A percentile compares a stretch with the other conserved stretches of the same genome.
Conservation (phyloP, 2,888 invertebrate genomes). For the Drosophila pseudotalamancana region DNA sequence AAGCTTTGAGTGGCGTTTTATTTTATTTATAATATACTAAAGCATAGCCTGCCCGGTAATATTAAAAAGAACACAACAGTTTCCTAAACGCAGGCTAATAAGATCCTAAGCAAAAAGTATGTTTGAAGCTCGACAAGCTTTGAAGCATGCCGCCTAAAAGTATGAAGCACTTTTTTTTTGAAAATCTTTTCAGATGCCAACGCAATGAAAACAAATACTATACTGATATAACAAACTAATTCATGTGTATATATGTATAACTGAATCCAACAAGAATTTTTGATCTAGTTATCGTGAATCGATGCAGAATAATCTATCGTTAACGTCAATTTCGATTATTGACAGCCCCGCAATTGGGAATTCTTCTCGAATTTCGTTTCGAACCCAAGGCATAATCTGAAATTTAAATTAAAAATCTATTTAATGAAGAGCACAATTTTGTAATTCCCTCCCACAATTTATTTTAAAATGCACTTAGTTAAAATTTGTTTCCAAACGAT, state of each 20-base stretch:
- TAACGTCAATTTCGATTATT: too few relatives aligned
- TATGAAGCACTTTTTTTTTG: slow-evolving; percentile 19
- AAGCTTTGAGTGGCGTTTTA: background rate
- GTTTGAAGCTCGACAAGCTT: background rate
- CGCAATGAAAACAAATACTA: background rate
- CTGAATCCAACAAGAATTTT: too few relatives aligned
- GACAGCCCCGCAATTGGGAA: too few relatives aligned
- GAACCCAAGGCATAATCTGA: too few relatives aligned
- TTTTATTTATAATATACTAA: background rate
- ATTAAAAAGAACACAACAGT: background rate
- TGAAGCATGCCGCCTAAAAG: slow-evolving; percentile 28
- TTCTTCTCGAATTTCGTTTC: too few relatives aligned
- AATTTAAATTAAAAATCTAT: background rate
- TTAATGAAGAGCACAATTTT: background rate
- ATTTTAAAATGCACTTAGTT: slow-evolving; percentile 7
- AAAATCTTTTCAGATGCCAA: background rate
- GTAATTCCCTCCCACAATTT: slow-evolving; percentile 1
- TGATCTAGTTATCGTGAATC: too few relatives aligned
- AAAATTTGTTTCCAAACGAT: slow-evolving; percentile 1
- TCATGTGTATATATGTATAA: too few relatives aligned
- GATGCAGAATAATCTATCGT: too few relatives aligned
- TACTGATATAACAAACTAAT: background rate
- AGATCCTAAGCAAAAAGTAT: background rate
- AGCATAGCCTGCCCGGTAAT: slow-evolving; percentile 27
- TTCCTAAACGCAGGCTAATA: background rate